Base-by-base conservation (phyloP, 2,797 vertebrate species). In the Amphiprion clarkii region DNA sequence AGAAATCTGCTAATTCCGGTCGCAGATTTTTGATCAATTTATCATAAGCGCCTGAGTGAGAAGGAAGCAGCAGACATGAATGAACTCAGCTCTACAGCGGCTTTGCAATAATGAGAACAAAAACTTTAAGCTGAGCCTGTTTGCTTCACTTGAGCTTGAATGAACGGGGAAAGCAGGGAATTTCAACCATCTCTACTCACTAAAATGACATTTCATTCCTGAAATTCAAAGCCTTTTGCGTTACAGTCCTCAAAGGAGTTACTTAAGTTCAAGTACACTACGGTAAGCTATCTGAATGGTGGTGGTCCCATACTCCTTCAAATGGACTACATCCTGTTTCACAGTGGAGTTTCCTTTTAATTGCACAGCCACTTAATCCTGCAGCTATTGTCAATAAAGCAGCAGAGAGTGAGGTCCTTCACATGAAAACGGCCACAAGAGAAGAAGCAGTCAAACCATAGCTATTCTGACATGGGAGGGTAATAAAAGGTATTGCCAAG, bases 311-410 rank as follows among this genome's bases (percentile, higher is more conserved):
- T 9, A 48, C 54, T 39, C 14, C 54, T 78, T 64, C 72, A 63
- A 76, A 74, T 49, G 51, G 53, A 71, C 56, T 68, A 33, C 84
- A 84, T 81, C 80, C 54, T 42, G 63, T 83, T 85, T 86, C 63
- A 83, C 11, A 21, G 25, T 74, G 67, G 58, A 81, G 79, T 86
- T 83, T 44, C 44, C 62, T 82, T 55, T 86, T 87, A 87, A 89
- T 84, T 88, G 74, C 67, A 39, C 23, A 58, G 70, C 51, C 64
- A 74, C 69, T 76, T 83, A 83, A 87, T 84, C 85, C 71, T 76
- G 64, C 57, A 76, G 79, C 65, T 33, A 58, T 67, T 85, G 81
- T 79, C 79, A 83, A 83, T 74, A 86, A 78, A 77, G 63, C 58
- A 72, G 70, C 52, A 25, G 57, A 71, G 67, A 74, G 53, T 36